Conservation (phyloP, 2,888 invertebrate genomes). For the Oligia fasciuncula region DNA sequence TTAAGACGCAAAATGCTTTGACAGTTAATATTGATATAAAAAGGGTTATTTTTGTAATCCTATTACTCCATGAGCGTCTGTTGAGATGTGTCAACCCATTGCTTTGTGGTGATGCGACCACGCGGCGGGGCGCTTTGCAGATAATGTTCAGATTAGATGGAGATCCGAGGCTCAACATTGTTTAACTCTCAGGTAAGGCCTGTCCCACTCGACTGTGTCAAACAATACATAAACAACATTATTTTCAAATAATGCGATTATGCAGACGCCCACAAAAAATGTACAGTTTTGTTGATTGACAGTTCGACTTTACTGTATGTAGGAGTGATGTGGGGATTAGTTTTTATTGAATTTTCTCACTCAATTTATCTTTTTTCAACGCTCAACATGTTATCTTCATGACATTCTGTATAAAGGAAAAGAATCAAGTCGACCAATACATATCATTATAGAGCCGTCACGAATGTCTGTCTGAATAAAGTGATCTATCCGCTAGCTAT, state of each 20-base stretch:
- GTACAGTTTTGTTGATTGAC: conserved; percentile 77
- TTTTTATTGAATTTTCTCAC: conserved; percentile 40
- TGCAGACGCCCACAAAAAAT: conserved; percentile 74
- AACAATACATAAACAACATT: conserved; percentile 88
- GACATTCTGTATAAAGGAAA: conserved; percentile 3
- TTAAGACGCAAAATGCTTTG: conserved; percentile 75
- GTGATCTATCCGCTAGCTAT: conserved; percentile 15
- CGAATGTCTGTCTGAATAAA: conserved; percentile 25
- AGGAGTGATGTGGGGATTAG: conserved; percentile 67
- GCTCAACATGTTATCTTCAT: conserved; percentile 10
- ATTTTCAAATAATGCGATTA: conserved; percentile 86
- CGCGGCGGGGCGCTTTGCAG: conserved; percentile 83
- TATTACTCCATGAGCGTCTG: conserved; percentile 83
- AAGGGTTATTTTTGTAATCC: conserved; percentile 85
- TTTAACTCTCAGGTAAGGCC: conserved; percentile 83
- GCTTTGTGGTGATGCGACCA: conserved; percentile 87
- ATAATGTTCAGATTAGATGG: conserved; percentile 88
- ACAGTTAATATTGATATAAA: conserved; percentile 73
- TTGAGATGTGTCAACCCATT: conserved; percentile 89
- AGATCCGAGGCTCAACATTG: conserved; percentile 87
- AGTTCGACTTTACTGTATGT: conserved; percentile 64
- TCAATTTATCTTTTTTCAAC: conserved; percentile 33
- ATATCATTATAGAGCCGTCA: conserved; percentile 5
- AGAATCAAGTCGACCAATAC: conserved; percentile 5
- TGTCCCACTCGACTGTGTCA: conserved; percentile 77